Conservation (phyloP, 2,888 invertebrate species). For the Apamea anceps region DNA sequence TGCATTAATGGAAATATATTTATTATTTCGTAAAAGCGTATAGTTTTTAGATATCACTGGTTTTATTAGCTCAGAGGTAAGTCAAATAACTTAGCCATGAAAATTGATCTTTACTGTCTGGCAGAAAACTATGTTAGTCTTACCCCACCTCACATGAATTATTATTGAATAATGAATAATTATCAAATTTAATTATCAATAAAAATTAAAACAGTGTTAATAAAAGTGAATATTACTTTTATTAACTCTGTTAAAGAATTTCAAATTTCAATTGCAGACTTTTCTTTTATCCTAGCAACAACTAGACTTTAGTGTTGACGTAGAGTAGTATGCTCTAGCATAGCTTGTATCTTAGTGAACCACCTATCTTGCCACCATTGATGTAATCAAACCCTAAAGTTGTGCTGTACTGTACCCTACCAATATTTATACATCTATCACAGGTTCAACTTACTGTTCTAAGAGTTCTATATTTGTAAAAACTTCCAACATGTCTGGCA, state of each 20-base stretch:
- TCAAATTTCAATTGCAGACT: neutral
- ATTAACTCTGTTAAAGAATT: neutral
- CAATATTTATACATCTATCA: conserved; percentile 3
- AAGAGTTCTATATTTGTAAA: conserved; percentile 78
- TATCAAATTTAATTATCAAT: too few relatives aligned
- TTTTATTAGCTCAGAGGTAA: neutral
- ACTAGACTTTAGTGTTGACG: neutral
- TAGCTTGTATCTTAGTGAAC: neutral
- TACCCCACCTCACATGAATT: too few relatives aligned
- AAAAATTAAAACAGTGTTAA: too few relatives aligned
- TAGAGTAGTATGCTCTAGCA: neutral
- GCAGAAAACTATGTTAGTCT: neutral
- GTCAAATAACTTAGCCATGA: conserved; percentile 1
- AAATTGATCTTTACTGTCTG: neutral
- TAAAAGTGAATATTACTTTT: too few relatives aligned
- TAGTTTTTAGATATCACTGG: neutral
- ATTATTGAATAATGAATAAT: too few relatives aligned
- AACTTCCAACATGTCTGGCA: conserved; percentile 74
- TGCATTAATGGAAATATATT: neutral
- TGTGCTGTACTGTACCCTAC: neutral
- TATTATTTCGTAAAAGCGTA: neutral
- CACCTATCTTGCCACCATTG: neutral
- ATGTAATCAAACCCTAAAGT: neutral
- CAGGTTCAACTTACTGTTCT: conserved; percentile 45
- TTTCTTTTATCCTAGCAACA: neutral